These are phyloP conservation scores for Magallana ariakensis DNA, from an alignment of 1,140 invertebrate genomes.

Conservation along the genomic window DNA sequence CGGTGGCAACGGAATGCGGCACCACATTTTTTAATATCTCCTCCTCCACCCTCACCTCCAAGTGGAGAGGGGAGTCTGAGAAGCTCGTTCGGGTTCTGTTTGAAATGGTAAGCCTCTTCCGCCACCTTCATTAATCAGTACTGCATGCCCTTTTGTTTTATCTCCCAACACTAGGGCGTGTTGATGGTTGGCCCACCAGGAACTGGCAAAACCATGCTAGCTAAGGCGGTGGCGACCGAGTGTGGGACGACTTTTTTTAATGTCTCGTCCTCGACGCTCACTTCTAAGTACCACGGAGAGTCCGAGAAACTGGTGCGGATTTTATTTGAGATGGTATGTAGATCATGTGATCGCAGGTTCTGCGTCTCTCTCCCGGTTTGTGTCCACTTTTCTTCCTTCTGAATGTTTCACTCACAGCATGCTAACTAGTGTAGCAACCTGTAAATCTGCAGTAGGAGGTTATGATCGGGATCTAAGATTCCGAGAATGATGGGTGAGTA, in stretches of 20 bases:
- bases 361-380: background rate
- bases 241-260: constrained; percentile 99
- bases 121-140: background rate
- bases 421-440: constrained; percentile 9
- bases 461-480: too few species aligned
- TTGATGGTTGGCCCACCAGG: constrained; percentile 98
- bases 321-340: constrained; percentile 96
- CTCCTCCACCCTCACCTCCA: constrained; percentile 97
- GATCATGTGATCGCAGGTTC: background rate
- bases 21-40: constrained; percentile 99
- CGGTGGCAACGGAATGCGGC: constrained; percentile 99
- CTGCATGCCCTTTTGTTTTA: constrained; percentile 60
- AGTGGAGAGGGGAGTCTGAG: constrained; percentile 99
- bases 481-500: too few species aligned
- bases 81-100: constrained; percentile 98
- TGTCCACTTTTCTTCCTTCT: background rate
- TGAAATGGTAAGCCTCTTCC: constrained; percentile 90
- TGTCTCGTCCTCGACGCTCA: constrained; percentile 97
- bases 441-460: background rate
- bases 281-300: constrained; percentile 98
- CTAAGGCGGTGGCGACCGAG: constrained; percentile 99
- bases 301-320: constrained; percentile 98
- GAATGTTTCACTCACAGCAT: constrained; percentile 30
- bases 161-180: constrained; percentile 85
- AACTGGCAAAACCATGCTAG: constrained; percentile 99